Evolutionary conservation across 2,113 vertebrate genomes (phyloP).

Genomic region (Onychostoma macrolepis): DNA sequence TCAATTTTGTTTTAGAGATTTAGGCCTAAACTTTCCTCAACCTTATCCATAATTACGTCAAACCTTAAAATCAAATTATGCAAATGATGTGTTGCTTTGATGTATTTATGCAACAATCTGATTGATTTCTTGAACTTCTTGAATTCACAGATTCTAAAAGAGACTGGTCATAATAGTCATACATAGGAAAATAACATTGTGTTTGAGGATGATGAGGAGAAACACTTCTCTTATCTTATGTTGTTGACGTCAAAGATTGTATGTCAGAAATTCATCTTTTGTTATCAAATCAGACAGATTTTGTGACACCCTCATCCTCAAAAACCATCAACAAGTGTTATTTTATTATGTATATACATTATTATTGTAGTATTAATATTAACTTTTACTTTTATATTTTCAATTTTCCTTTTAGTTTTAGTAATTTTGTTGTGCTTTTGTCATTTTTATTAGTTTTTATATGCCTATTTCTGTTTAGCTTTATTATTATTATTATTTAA

Average conservation of each 20-base stretch:
- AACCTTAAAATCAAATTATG: neutral
- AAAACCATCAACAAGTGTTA: no score
- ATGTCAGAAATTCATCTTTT: neutral
- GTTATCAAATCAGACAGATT: no score
- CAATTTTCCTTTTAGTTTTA: no score
- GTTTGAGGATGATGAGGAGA: neutral
- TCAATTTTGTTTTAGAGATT: neutral
- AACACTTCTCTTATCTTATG: neutral
- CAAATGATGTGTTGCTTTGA: neutral
- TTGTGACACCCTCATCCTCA: neutral
- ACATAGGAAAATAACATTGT: neutral
- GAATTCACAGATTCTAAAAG: neutral
- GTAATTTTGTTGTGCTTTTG: no score
- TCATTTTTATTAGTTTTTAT: no score
- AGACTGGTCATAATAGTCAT: neutral
- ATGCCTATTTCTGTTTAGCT: no score
- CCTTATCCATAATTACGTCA: neutral
- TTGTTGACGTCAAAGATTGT: neutral
- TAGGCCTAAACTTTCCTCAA: neutral
- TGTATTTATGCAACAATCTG: neutral
- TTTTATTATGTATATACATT: no score
- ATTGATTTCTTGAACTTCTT: neutral
- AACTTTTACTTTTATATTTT: neutral
- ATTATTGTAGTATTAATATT: no score
- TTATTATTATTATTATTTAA: no score